Conservation (phyloP, 2,888 invertebrate genomes). For the Synanthedon vespiformis region DNA sequence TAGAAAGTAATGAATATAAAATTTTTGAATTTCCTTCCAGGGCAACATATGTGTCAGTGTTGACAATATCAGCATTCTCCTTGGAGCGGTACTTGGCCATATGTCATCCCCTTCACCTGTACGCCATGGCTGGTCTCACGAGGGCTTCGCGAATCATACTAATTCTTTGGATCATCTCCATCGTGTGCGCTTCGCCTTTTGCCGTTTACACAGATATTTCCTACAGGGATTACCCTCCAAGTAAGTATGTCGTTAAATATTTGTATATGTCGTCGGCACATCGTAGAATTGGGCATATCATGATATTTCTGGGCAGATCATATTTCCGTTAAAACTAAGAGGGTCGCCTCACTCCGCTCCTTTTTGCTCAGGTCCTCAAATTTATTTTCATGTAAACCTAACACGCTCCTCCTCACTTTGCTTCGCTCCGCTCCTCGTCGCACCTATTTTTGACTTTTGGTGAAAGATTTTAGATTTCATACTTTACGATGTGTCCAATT, state of each 20-base stretch:
- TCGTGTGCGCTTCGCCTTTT: conserved; percentile 82
- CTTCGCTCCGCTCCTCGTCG: too few relatives aligned
- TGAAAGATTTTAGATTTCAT: too few relatives aligned
- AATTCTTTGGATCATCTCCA: conserved; percentile 81
- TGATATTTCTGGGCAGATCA: too few relatives aligned
- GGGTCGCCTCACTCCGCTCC: too few relatives aligned
- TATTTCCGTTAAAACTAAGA: too few relatives aligned
- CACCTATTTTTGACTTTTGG: too few relatives aligned
- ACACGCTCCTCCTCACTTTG: too few relatives aligned
- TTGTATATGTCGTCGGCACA: too few relatives aligned
- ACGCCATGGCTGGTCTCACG: conserved; percentile 84
- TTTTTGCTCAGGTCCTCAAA: too few relatives aligned
- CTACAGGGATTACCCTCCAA: conserved; percentile 80
- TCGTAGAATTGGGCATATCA: too few relatives aligned
- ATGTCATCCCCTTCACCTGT: conserved; percentile 86
- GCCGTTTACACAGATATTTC: conserved; percentile 79
- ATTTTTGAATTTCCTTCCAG: conserved; percentile 54
- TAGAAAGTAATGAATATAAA: background rate
- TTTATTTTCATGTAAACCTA: too few relatives aligned
- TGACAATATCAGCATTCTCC: conserved; percentile 92
- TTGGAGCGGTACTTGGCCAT: conserved; percentile 91
- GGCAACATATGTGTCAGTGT: conserved; percentile 88
- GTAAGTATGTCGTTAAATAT: conserved; percentile 41
- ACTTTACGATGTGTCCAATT: too few relatives aligned
- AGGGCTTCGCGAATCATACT: conserved; percentile 84